Evolutionary conservation across 2,113 vertebrate genomes (phyloP), one percentile per base, ranked within the genome.

Genomic region (Cettia cetti): DNA sequence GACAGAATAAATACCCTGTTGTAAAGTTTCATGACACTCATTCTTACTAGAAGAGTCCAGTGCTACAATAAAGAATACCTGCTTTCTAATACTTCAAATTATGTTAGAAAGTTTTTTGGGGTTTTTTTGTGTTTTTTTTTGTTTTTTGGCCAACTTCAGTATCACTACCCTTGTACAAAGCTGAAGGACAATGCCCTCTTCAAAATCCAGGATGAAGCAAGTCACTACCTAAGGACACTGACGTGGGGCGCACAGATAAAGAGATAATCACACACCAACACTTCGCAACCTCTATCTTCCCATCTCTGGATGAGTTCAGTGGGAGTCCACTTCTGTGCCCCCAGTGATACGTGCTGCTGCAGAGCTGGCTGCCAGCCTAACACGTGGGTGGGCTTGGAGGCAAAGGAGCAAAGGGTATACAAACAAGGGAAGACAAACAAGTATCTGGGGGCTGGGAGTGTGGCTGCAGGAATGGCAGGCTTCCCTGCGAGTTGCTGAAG

Each of bases 331-430:
- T 42, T 45, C 17, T 57, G 53, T 39, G 14, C 18, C 30, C 49
- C 7, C 11, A 11, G 0, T 6, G 27, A 28, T 0, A 7, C 44
- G 1, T 15, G 60, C 23, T n/a, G 45, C 53, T 54, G 52, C 11
- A 75, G 66, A 86, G 40, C 40, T 42, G 50, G 33, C 35, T 50
- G 47, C n/a, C 20, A 40, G 2, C 17, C 33, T 68, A 17, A n/a
- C 19, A 3, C 0, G 0, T 10, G 30, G 24, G 30, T 22, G 26
- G n/a, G 26, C 6, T 7, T 33, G 6, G 59, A 45, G 33, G 24
- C 44, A 71, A 75, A 74, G 50, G 33, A 63, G 60, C 13, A 13
- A 35, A 18, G 24, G 9, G 18, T 9, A 45, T 24, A 17, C 52
- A 59, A 78, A 79, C 7, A 39, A 42, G 28, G 42, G 61, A 39